phyloP scores from a whole-genome alignment of 2,797 vertebrate species.

The Thripadectes ignobilis region DNA sequence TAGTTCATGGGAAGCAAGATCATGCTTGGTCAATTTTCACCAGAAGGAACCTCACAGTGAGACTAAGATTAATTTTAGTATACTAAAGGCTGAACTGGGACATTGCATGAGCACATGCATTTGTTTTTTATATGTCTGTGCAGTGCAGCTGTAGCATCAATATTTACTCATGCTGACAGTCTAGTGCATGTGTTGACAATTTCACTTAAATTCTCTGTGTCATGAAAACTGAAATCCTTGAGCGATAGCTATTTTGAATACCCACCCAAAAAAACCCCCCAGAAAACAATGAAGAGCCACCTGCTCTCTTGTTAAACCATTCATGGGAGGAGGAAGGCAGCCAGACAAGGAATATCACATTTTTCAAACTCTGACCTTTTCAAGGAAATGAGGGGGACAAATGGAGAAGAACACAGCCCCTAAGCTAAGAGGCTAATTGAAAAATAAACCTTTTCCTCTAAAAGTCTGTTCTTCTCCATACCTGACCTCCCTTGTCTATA shows the following conservation, averaged over 20 bases:
- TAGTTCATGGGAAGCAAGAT: background rate
- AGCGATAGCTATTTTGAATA: background rate
- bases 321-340: background rate
- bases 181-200: background rate
- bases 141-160: background rate
- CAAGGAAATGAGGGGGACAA: background rate
- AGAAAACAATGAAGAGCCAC: background rate
- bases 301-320: background rate
- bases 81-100: background rate
- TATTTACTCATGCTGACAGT: background rate
- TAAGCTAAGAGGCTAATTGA: background rate
- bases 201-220: background rate
- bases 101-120: background rate
- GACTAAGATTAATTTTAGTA: background rate
- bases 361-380: background rate
- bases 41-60: background rate
- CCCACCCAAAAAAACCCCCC: background rate
- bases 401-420: background rate
- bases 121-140: background rate
- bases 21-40: background rate
- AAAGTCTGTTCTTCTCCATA: background rate
- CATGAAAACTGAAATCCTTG: background rate
- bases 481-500: background rate
- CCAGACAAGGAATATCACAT: accelerated
- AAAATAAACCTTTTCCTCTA: background rate